Conservation (phyloP, 2,888 invertebrate species). For the Tetropium fuscum region DNA sequence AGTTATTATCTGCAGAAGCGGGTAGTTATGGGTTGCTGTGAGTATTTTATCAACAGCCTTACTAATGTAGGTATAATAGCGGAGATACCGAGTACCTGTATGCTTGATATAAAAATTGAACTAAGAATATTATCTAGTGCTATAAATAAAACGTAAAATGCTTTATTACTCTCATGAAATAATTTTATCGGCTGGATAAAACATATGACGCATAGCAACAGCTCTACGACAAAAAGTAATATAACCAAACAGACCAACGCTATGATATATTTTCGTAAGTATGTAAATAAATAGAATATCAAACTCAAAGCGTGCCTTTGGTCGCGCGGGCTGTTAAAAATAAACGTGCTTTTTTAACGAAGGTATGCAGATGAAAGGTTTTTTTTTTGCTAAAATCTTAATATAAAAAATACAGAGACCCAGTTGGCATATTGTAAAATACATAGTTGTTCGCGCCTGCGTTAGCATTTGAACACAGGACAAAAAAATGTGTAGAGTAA, state of each 20-base stretch:
- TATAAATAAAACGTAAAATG: slow-evolving; percentile 1
- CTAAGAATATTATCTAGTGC: too few species aligned
- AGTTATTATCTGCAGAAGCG: too few species aligned
- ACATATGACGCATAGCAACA: slow-evolving; percentile 6
- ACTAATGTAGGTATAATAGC: too few species aligned
- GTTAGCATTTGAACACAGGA: too few species aligned
- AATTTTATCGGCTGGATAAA: neutral
- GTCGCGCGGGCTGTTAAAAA: slow-evolving; percentile 15
- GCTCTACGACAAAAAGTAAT: slow-evolving; percentile 11
- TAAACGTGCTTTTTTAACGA: neutral
- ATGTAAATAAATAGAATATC: slow-evolving; percentile 36
- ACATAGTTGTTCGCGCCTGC: too few species aligned
- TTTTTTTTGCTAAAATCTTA: slow-evolving; percentile 15
- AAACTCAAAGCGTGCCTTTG: slow-evolving; percentile 17
- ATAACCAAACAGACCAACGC: slow-evolving; percentile 28
- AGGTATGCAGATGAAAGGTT: neutral
- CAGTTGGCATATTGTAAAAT: too few species aligned
- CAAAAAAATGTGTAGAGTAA: too few species aligned
- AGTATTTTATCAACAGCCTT: too few species aligned
- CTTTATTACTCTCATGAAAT: neutral
- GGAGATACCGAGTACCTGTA: too few species aligned
- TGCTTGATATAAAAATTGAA: too few species aligned
- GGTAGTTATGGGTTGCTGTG: too few species aligned
- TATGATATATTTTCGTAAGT: slow-evolving; percentile 23
- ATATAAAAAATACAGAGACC: neutral